These are phyloP conservation scores for Gastrophryne carolinensis DNA, from an alignment of 2,797 vertebrate genomes.

Conservation along the genomic window DNA sequence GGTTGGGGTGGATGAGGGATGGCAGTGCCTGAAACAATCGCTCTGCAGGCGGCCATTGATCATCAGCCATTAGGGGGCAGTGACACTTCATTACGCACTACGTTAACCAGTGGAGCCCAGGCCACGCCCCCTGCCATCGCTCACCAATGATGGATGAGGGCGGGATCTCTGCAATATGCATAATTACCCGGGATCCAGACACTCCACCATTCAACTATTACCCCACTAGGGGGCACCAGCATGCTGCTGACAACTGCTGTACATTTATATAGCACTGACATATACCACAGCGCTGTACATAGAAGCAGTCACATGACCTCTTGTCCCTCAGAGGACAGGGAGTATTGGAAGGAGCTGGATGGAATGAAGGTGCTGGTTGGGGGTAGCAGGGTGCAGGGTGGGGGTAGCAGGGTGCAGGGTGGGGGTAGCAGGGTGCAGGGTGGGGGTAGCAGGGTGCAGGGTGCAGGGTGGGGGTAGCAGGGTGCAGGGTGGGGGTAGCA, in stretches of 20 bases:
- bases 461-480: background rate
- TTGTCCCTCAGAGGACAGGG: no score
- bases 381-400: background rate
- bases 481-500: background rate
- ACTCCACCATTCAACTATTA: background rate
- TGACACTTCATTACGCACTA: slow-evolving; percentile 99
- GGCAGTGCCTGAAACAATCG: no score
- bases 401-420: no score
- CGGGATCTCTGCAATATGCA: slow-evolving; percentile 98
- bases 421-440: background rate
- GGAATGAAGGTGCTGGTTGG: background rate
- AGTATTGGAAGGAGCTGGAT: background rate
- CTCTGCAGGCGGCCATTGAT: no score
- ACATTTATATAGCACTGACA: no score
- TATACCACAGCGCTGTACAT: no score
- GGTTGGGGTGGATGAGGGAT: no score
- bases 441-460: background rate
- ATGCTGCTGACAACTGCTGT: no score
- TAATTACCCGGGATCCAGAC: slow-evolving; percentile 79
- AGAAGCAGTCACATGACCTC: no score
- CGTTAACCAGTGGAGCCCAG: slow-evolving; percentile 98
- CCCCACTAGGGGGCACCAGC: background rate
- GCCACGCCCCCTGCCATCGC: slow-evolving; percentile 97
- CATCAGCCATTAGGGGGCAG: slow-evolving; percentile 99
- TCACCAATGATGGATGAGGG: slow-evolving; percentile 99